These are phyloP conservation scores for Moxostoma hubbsi DNA, from an alignment of 2,797 vertebrate genomes.

Conservation along the genomic window DNA sequence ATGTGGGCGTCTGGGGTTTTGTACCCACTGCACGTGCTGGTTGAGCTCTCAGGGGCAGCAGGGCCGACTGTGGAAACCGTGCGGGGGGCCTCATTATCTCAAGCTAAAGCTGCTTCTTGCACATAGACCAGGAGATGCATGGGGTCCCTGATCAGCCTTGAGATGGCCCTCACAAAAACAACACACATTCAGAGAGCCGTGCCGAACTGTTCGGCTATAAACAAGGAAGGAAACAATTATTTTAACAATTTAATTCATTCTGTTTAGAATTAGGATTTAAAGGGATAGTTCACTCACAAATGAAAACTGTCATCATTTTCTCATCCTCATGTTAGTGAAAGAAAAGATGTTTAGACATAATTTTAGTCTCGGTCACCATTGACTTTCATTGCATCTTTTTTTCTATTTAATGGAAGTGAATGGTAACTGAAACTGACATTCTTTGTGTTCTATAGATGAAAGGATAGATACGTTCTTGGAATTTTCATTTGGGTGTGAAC, in stretches of 20 bases:
- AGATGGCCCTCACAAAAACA: slow-evolving; percentile 63
- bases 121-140: slow-evolving; percentile 49
- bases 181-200: slow-evolving; percentile 56
- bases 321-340: no score
- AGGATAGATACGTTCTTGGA: no score
- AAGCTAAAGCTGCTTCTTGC: slow-evolving; percentile 62
- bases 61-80: slow-evolving; percentile 60
- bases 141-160: slow-evolving; percentile 54
- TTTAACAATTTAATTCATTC: slow-evolving; percentile 33
- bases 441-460: no score
- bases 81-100: slow-evolving; percentile 68
- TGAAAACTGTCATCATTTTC: no score
- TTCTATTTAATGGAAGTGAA: no score
- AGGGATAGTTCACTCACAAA: no score
- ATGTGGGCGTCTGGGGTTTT: slow-evolving; percentile 57
- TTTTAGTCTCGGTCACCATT: no score
- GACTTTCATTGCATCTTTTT: no score
- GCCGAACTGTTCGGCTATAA: slow-evolving; percentile 52
- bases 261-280: background rate
- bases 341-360: no score
- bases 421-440: no score
- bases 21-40: slow-evolving; percentile 60
- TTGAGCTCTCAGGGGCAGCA: slow-evolving; percentile 60
- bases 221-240: slow-evolving; percentile 15
- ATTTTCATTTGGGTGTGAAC: no score